Conservation (phyloP, 2,888 invertebrate genomes). For the Hoplodrina blanda region DNA sequence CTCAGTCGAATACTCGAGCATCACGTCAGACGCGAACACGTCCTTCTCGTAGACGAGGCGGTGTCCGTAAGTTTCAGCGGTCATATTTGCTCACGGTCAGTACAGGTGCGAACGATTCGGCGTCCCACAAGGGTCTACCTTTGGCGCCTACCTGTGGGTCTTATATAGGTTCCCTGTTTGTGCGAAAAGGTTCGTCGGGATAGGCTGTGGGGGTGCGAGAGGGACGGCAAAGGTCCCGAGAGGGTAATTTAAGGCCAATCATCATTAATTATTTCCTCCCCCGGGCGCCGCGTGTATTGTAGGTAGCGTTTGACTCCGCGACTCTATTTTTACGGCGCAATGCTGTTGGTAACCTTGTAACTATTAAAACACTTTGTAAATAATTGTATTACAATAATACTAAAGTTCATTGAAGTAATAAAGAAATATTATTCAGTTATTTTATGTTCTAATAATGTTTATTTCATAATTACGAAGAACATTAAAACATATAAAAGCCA, state of each 20-base stretch:
- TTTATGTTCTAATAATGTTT: too few species aligned
- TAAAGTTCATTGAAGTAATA: conserved; percentile 13
- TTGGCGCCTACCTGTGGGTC: conserved; percentile 82
- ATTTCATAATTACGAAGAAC: too few species aligned
- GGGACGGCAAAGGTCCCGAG: conserved; percentile 78
- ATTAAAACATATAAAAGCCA: too few species aligned
- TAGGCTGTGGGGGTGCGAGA: conserved; percentile 68
- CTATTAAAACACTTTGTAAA: conserved; percentile 61
- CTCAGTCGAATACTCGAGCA: conserved; percentile 86
- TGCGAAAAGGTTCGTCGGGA: conserved; percentile 74
- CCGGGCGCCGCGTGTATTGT: conserved; percentile 79
- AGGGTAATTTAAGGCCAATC: conserved; percentile 90
- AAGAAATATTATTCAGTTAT: background rate
- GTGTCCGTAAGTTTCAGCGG: conserved; percentile 89
- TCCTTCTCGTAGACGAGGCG: conserved; percentile 87
- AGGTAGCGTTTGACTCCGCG: conserved; percentile 75
- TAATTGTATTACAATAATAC: conserved; percentile 5
- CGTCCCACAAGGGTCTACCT: conserved; percentile 84
- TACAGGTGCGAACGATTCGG: conserved; percentile 79
- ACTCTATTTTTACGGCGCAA: conserved; percentile 68
- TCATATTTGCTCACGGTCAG: conserved; percentile 75
- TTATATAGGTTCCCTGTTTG: conserved; percentile 87
- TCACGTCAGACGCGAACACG: conserved; percentile 85
- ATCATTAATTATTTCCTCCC: conserved; percentile 90
- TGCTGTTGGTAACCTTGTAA: conserved; percentile 58